A percentile compares a stretch with the other conserved stretches of the same genome.
Evolutionary conservation across 2,113 vertebrate genomes (phyloP).

Genomic region (Corythaixoides concolor): DNA sequence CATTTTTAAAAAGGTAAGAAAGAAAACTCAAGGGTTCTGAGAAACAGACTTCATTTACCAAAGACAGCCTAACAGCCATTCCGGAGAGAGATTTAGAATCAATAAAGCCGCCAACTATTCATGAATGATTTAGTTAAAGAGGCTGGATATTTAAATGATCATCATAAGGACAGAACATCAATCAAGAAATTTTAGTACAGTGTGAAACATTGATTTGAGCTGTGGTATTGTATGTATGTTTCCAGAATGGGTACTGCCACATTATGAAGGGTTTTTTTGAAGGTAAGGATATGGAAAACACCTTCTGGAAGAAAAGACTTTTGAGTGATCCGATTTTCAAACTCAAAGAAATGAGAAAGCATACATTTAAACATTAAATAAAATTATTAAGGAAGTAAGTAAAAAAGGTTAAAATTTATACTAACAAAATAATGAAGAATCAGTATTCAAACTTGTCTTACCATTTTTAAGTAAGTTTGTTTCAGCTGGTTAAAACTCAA

Average conservation of each 20-base stretch:
- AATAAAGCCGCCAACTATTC: background rate
- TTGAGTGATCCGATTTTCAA: background rate
- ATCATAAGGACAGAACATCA: background rate
- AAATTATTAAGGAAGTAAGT: background rate
- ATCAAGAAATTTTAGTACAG: background rate
- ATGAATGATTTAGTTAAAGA: background rate
- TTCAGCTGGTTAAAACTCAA: background rate
- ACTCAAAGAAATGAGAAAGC: background rate
- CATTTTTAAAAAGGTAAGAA: background rate
- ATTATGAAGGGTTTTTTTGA: background rate
- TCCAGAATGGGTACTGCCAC: background rate
- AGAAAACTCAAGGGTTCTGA: background rate
- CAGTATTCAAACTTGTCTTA: background rate
- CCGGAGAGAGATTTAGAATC: background rate
- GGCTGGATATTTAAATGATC: background rate
- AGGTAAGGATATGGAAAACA: background rate
- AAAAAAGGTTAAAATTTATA: background rate
- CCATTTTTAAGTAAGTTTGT: background rate
- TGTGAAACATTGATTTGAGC: background rate
- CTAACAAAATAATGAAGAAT: background rate
- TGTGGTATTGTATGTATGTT: background rate
- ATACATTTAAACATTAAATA: background rate
- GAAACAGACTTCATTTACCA: background rate
- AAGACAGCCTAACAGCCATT: background rate
- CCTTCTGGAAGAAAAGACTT: background rate